Evolutionary conservation across 1,140 invertebrate species (phyloP), one percentile per base, ranked within the genome.

Genomic region (Solenopsis invicta): DNA sequence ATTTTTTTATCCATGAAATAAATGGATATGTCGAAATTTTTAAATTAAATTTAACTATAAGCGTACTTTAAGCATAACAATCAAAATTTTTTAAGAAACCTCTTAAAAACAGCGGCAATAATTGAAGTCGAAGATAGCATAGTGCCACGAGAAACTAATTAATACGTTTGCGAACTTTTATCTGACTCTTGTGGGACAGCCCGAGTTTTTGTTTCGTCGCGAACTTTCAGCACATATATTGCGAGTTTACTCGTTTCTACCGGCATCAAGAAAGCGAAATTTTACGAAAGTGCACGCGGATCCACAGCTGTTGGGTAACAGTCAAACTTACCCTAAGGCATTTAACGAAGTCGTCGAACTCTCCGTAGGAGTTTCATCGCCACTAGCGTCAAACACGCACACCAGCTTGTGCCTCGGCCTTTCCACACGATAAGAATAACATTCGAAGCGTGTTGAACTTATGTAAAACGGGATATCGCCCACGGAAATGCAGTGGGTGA

Each of bases 291-390:
- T 84, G 82, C 74, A 75, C 67, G 82, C 82, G 56, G 34, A 76
- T 45, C 34, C 56, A 41, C 74, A 71, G 88, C 74, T 85, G 88
- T 52, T 59, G 84, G 50, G 54, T 74, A 90, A 81, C 89, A 88
- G 87, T 71, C 87, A 76, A 89, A 90, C 64, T 87, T 78, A 72
- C 89, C 67, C 45, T n/a, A 41, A 66, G 88, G 88, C n/a, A 78
- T 89, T 89, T 67, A 85, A 84, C 88, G 52, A 84, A 87, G 88
- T 77, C 88, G 77, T 84, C 88, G 88, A 89, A 89, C 88, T 89
- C 84, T 81, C 75, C 34, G 67, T 75, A 59, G 69, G 75, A 89
- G 88, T 87, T 76, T 76, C 62, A 74, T 88, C 84, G 88, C 76
- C 62, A 61, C 34, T n/a, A 62, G 74, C 82, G 48, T 56, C 72